These are phyloP conservation scores for Porphyrio hochstetteri DNA, from an alignment of 2,113 vertebrate genomes.

Conservation along the genomic window DNA sequence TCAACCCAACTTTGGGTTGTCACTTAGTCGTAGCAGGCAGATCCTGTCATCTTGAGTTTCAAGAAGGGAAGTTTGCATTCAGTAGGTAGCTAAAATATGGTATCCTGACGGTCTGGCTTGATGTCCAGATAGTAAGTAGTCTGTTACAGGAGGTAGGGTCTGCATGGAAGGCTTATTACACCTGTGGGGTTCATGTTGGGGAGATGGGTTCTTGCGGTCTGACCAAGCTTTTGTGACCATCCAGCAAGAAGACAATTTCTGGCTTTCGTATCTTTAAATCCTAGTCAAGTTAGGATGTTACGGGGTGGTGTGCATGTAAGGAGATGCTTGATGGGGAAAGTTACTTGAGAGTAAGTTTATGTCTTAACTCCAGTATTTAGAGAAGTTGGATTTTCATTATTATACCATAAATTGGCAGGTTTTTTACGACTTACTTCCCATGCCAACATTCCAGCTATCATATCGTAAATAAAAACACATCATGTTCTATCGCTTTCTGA, in stretches of 20 bases:
- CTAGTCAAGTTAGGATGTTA: background rate
- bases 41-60: background rate
- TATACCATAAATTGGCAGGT: background rate
- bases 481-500: rapidly evolving
- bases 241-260: background rate
- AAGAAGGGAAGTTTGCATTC: background rate
- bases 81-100: background rate
- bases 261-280: background rate
- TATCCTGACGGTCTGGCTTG: background rate
- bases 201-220: background rate
- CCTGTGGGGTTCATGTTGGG: background rate
- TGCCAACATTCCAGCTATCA: background rate
- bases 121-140: background rate
- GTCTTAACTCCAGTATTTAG: background rate
- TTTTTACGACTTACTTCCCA: background rate
- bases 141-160: background rate
- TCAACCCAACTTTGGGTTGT: background rate
- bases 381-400: background rate
- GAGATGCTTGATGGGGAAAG: background rate
- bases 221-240: background rate
- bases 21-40: background rate
- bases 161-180: background rate
- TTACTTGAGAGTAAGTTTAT: background rate
- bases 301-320: background rate
- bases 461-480: background rate